Evolutionary conservation across 2,888 invertebrate genomes (phyloP).

Genomic region (Cephus pygmeus): DNA sequence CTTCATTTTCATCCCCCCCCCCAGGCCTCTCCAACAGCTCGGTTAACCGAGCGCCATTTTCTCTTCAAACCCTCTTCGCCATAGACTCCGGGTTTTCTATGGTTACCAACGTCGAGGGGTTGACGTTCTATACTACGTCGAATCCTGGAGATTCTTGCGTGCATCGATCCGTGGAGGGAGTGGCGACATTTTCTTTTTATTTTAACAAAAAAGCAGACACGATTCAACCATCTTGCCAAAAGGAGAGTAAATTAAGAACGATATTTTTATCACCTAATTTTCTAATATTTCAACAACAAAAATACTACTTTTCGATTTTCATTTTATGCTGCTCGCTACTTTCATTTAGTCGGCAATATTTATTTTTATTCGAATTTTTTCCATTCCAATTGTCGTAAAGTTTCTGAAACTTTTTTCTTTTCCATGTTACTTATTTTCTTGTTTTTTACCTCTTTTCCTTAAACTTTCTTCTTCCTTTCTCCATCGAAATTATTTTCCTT

Average conservation of each 20-base stretch:
- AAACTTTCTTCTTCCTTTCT: not conserved
- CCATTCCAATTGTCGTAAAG: not conserved
- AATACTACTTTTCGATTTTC: not conserved
- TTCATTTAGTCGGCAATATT: not conserved
- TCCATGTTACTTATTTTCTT: not conserved
- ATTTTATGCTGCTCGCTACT: not conserved
- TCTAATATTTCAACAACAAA: not conserved
- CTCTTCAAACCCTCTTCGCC: constrained; percentile 38
- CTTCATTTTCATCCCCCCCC: constrained; percentile 31
- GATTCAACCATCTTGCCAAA: not conserved
- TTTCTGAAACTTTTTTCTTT: not conserved
- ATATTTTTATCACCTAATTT: not conserved
- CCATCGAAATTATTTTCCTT: no score
- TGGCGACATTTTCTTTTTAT: not conserved
- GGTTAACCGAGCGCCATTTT: constrained; percentile 51
- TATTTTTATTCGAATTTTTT: not conserved
- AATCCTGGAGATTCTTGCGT: not conserved
- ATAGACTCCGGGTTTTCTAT: not conserved
- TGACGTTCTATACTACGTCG: not conserved
- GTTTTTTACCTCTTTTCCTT: not conserved
- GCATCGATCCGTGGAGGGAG: not conserved
- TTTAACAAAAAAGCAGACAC: not conserved
- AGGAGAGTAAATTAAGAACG: not conserved
- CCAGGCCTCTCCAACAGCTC: constrained; percentile 31
- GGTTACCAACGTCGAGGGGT: not conserved